phyloP scores from a whole-genome alignment of 1,140 invertebrate genomes.

The Philotrypesis tridentata region DNA sequence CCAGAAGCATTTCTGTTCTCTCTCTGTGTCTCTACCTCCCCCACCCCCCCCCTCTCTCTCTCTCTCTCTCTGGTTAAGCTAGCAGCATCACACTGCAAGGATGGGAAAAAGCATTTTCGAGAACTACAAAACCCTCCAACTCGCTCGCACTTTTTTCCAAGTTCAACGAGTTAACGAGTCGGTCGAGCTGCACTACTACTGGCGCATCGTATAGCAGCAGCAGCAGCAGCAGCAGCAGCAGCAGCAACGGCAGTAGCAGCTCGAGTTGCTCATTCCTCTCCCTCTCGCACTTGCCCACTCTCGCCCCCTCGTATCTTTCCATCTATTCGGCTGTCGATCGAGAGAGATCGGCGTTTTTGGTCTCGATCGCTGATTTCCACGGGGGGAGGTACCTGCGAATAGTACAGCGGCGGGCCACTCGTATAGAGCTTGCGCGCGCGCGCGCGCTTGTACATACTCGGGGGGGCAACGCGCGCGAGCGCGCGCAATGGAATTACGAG shows the following conservation, averaged over 20 bases:
- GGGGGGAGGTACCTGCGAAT: neutral
- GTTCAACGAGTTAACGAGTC: constrained; percentile 9
- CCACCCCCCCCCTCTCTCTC: no score
- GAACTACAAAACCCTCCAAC: constrained; percentile 9
- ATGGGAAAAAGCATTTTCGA: constrained; percentile 21
- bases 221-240: no score
- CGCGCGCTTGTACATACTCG: constrained; percentile 33
- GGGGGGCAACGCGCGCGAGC: neutral
- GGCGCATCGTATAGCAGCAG: neutral
- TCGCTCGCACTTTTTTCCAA: constrained; percentile 7
- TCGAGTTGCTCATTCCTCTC: neutral
- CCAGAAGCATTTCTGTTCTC: constrained; percentile 43
- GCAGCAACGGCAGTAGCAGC: no score
- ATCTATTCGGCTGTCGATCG: neutral
- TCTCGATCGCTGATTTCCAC: constrained; percentile 49
- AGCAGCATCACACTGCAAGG: neutral
- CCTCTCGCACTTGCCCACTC: neutral
- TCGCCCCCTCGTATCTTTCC: neutral
- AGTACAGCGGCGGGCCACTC: neutral
- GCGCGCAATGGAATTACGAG: constrained; percentile 51
- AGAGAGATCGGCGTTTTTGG: constrained; percentile 45
- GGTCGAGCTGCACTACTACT: neutral
- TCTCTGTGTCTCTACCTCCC: no score
- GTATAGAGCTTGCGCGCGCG: constrained; percentile 16
- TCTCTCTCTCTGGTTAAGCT: neutral